phyloP scores from a whole-genome alignment of 1,140 invertebrate species.

The Thalassaphorura encarpata region DNA sequence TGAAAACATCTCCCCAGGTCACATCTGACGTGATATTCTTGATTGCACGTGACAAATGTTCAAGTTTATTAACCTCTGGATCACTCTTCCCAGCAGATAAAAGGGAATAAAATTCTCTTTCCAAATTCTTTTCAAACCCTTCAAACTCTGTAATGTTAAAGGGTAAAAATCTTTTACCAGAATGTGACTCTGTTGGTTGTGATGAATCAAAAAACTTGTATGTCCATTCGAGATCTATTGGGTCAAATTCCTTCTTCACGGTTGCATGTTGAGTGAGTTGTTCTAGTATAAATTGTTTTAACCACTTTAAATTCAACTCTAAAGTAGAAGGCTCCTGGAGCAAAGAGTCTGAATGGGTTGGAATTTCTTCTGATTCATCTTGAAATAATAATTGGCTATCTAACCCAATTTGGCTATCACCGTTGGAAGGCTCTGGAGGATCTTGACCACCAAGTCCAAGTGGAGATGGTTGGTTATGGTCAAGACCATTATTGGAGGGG shows the following conservation, averaged over 20 bases:
- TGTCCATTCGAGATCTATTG: neutral
- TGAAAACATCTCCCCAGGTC: too few species aligned
- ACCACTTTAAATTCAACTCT: neutral
- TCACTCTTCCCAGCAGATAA: neutral
- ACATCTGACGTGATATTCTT: neutral
- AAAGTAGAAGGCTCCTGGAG: neutral
- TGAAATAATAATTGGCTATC: neutral
- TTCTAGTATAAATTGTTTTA: neutral
- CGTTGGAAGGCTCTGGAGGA: too few species aligned
- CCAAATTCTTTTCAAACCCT: neutral
- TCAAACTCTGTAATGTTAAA: neutral
- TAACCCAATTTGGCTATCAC: too few species aligned
- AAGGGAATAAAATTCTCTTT: neutral
- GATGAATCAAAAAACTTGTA: neutral
- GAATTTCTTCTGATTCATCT: neutral
- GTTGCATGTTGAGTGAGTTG: neutral
- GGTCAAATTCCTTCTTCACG: neutral
- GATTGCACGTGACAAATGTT: neutral
- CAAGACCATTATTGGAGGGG: too few species aligned
- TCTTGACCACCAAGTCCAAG: too few species aligned
- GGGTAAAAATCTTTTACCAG: neutral
- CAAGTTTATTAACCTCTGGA: neutral
- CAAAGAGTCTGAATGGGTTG: neutral
- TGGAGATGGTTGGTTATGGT: too few species aligned
- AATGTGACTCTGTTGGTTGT: neutral